phyloP scores from a whole-genome alignment of 2,888 invertebrate genomes.

The Cancer borealis region DNA sequence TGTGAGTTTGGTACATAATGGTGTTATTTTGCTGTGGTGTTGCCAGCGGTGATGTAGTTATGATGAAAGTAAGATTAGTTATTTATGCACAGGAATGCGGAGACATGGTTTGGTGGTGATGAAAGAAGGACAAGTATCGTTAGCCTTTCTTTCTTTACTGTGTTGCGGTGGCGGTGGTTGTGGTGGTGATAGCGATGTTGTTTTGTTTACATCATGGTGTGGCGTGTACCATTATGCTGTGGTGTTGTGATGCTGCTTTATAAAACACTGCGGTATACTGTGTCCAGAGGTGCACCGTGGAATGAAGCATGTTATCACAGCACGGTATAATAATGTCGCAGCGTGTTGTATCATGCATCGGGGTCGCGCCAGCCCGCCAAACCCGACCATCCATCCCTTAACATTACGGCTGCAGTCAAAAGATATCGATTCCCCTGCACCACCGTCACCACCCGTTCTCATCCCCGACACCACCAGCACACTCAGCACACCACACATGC shows the following conservation, averaged over 20 bases:
- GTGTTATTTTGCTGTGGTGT: background rate
- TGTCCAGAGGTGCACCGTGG: background rate
- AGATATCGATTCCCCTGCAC: slow-evolving; percentile 28
- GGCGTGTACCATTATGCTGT: background rate
- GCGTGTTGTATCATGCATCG: background rate
- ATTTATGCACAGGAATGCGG: background rate
- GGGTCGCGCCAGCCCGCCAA: background rate
- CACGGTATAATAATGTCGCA: background rate
- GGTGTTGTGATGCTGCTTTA: background rate
- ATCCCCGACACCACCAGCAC: background rate
- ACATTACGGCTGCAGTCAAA: background rate
- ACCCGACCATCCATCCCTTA: background rate
- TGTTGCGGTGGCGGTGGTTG: background rate
- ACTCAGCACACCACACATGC: background rate
- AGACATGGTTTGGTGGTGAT: background rate
- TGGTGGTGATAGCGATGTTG: background rate
- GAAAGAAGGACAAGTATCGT: background rate
- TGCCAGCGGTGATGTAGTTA: background rate
- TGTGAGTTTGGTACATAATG: background rate
- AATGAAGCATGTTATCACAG: background rate
- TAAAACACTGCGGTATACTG: background rate
- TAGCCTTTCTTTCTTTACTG: background rate
- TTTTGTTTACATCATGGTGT: background rate
- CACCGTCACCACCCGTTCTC: background rate
- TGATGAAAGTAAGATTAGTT: background rate